A percentile compares a stretch with the other conserved stretches of the same genome.
phyloP scores from a whole-genome alignment of 1,140 invertebrate species.

The Pseudomyrmex sp. region DNA sequence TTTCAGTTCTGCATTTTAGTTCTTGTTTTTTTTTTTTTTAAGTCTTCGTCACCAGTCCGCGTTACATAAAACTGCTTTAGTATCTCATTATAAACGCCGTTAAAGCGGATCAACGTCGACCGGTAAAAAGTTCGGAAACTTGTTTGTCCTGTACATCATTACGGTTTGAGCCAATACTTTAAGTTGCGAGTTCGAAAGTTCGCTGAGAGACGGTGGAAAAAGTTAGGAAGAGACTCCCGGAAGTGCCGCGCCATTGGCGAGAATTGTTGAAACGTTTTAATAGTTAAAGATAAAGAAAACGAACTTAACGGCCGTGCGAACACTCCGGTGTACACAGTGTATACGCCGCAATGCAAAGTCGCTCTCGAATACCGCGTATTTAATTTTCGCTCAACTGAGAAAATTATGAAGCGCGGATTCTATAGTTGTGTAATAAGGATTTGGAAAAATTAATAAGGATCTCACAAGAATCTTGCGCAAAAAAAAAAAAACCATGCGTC shows the following conservation, averaged over 20 bases:
- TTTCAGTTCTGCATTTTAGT: neutral
- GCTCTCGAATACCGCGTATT: too few species aligned
- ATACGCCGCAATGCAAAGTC: too few species aligned
- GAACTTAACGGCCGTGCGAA: neutral
- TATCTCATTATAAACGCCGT: constrained; percentile 35
- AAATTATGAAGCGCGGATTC: too few species aligned
- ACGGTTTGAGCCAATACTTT: constrained; percentile 50
- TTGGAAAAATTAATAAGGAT: too few species aligned
- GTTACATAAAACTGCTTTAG: constrained; percentile 9
- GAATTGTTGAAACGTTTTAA: constrained; percentile 53
- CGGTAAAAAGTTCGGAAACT: constrained; percentile 51
- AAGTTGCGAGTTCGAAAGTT: constrained; percentile 46
- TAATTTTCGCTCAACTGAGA: too few species aligned
- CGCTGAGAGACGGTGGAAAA: constrained; percentile 5
- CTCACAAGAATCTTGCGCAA: neutral
- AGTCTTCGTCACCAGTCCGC: neutral
- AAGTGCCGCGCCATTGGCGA: neutral
- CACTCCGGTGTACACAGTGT: too few species aligned
- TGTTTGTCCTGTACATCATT: constrained; percentile 52
- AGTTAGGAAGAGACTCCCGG: constrained; percentile 28
- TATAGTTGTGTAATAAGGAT: too few species aligned
- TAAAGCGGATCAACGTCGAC: constrained; percentile 41
- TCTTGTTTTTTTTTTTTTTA: neutral
- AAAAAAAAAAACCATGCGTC: neutral
- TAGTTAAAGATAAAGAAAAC: constrained; percentile 35